Evolutionary conservation across 2,888 invertebrate species (phyloP), one percentile per base, ranked within the genome.

Genomic region (Platypus cylindrus): DNA sequence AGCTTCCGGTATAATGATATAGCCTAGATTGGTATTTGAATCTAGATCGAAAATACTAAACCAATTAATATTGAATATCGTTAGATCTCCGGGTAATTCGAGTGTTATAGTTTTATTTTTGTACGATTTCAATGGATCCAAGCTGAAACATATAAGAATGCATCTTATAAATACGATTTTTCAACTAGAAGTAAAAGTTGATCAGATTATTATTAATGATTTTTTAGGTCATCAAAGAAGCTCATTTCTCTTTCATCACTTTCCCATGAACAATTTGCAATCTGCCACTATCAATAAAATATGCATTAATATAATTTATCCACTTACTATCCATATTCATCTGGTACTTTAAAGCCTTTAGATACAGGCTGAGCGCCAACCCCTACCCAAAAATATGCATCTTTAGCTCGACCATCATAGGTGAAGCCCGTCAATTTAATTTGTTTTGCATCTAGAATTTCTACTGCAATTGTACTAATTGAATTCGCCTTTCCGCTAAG

Each of bases 321-420:
- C 40, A 74, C 86, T 79, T 63, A 90, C 89, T 89, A 91, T 68
- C 91, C 91, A 50, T 80, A 73, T 61, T 91, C 90, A 60, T 91
- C 87, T 1, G 90, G 87, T 42, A 91, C 76, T 63, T 78, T 81
- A 46, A 64, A 66, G 1, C 90, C 91, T 49, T 80, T 78, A 27
- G 79, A 71, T 8, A 79, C 80, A 0, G 90, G 89, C 54, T 87
- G 85, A 15, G 90, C 81, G 0, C 90, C 90, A 37, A 81, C 78
- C 7, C 91, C 91, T 1, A 80, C 77, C 84, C 85, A 87, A 63
- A 91, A 90, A 60, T 79, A 83, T 1, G 83, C 78, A 45, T 78
- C 77, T 45, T 70, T 72, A 1, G 82, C 83, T 41, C 64, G 64
- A 4, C 86, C 85, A 59, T 87, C 80, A 55, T 85, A 89, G 3